Percentiles rank a stretch among this genome's conserved stretches.
Conservation (phyloP, 2,797 vertebrate species). For the Eulemur mongoz region DNA sequence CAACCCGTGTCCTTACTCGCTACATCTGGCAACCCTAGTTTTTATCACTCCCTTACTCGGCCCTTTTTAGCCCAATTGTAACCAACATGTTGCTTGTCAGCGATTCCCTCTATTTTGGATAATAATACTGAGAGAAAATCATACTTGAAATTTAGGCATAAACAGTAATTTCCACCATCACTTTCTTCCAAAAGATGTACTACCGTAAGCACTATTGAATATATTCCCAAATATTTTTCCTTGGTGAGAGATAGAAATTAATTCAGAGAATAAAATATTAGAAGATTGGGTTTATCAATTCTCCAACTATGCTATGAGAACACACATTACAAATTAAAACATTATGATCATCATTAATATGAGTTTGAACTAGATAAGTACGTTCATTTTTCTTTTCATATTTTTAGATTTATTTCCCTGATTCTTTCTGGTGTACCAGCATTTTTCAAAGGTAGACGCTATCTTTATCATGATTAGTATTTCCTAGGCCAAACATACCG, state of each 20-base stretch:
- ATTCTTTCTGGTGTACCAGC: neutral
- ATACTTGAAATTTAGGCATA: neutral
- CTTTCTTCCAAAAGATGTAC: neutral
- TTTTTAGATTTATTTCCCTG: neutral
- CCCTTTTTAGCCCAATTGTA: neutral
- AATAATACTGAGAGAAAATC: neutral
- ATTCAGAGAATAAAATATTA: neutral
- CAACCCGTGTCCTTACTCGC: neutral
- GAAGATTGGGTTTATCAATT: neutral
- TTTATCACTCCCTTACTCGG: neutral
- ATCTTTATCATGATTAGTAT: neutral
- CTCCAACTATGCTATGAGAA: neutral
- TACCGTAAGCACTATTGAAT: neutral
- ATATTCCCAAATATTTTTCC: neutral
- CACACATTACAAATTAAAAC: neutral
- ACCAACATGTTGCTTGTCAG: neutral
- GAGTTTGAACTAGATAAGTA: neutral
- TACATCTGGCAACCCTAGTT: neutral
- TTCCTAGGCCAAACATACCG: neutral
- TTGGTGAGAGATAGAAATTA: neutral
- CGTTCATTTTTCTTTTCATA: slow-evolving; percentile 2
- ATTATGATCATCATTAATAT: neutral
- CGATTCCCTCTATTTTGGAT: neutral
- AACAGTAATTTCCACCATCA: neutral
- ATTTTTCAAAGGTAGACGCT: neutral